Percentiles rank a stretch among this genome's conserved stretches.
These are phyloP conservation scores for Caenorhabditis virilis DNA, from an alignment of 2,888 invertebrate species.

Conservation along the genomic window DNA sequence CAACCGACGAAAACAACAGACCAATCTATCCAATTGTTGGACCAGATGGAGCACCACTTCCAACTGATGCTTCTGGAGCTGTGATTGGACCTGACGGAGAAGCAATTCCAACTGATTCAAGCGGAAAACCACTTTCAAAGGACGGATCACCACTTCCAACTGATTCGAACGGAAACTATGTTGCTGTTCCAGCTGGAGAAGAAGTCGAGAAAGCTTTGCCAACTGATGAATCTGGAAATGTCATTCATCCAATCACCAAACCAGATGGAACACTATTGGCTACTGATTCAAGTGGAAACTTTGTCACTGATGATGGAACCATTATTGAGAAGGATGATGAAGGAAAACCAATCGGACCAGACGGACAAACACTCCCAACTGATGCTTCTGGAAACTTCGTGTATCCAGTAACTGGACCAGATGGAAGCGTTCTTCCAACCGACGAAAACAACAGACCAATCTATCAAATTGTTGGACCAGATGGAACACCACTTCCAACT, in stretches of 20 bases:
- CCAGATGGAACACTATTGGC: conserved; percentile 26
- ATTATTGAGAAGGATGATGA: conserved; percentile 11
- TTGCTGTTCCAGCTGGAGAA: conserved; percentile 3
- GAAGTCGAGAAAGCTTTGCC: background rate
- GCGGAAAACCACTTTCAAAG: conserved; percentile 1
- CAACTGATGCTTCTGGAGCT: conserved; percentile 15
- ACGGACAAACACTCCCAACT: conserved; percentile 30
- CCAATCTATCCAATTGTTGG: conserved; percentile 18
- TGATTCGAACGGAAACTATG: conserved; percentile 32
- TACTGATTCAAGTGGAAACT: conserved; percentile 22
- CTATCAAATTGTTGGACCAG: conserved; percentile 17
- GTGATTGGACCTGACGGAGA: conserved; percentile 29
- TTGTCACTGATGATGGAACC: conserved; percentile 1
- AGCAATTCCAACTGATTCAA: background rate
- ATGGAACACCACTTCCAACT: conserved; percentile 14
- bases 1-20: conserved; percentile 14
- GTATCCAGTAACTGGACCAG: conserved; percentile 15
- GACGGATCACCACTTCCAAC: conserved; percentile 33
- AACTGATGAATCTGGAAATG: conserved; percentile 13
- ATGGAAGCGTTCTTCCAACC: conserved; percentile 19
- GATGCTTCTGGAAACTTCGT: conserved; percentile 37
- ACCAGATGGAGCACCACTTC: conserved; percentile 26
- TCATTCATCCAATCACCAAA: conserved; percentile 1
- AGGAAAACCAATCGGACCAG: conserved; percentile 9
- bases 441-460: conserved; percentile 28